These are phyloP conservation scores for Eupristina koningsbergeri DNA, from an alignment of 1,140 invertebrate genomes.

Conservation along the genomic window DNA sequence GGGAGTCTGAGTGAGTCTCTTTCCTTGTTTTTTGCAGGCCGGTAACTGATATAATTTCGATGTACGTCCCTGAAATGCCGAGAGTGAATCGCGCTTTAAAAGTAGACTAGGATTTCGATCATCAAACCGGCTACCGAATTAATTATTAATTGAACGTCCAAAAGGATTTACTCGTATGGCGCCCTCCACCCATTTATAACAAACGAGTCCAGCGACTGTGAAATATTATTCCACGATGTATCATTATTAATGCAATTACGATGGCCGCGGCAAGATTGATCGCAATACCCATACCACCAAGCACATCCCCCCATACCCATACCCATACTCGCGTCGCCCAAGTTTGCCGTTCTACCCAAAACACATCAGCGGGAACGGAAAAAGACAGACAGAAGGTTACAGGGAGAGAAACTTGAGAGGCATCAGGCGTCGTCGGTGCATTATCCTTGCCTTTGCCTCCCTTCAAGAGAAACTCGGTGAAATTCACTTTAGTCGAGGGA, in stretches of 20 bases:
- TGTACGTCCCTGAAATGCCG: background rate
- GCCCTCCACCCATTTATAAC: background rate
- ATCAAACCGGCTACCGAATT: background rate
- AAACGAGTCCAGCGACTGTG: background rate
- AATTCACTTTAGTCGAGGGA: conserved; percentile 30
- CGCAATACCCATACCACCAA: no score
- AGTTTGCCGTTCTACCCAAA: background rate
- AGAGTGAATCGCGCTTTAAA: background rate
- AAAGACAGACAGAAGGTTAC: background rate
- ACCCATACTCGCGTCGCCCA: background rate
- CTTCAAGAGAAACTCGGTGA: background rate
- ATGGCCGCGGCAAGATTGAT: conserved; percentile 14
- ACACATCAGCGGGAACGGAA: background rate
- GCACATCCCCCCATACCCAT: no score
- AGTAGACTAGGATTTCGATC: no score
- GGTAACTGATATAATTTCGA: conserved; percentile 27
- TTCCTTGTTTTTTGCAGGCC: no score
- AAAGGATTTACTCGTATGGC: background rate
- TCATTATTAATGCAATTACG: conserved; percentile 9
- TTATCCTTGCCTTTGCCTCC: background rate
- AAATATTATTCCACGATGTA: background rate
- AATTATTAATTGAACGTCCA: background rate
- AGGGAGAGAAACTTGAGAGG: background rate
- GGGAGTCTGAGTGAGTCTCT: no score
- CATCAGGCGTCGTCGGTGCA: background rate